These are phyloP conservation scores for Cryptotis parvus DNA, from an alignment of 2,113 vertebrate genomes.

Conservation along the genomic window DNA sequence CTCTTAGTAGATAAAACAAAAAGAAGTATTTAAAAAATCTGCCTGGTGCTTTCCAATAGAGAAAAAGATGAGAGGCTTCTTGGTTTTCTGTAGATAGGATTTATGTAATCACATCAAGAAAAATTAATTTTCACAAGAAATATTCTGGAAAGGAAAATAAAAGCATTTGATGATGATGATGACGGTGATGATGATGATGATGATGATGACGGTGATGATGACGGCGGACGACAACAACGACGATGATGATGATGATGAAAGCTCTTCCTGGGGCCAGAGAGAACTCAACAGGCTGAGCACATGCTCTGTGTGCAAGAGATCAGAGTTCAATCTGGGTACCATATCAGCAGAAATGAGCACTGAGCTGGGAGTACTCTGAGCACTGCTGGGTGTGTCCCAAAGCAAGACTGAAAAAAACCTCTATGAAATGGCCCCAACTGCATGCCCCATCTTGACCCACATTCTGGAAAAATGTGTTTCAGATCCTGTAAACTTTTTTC, in stretches of 20 bases:
- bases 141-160: too few species aligned
- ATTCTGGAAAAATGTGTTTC: neutral
- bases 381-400: too few species aligned
- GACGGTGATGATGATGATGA: neutral
- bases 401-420: neutral
- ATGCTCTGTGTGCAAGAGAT: too few species aligned
- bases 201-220: neutral
- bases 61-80: neutral
- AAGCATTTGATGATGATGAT: too few species aligned
- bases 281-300: too few species aligned
- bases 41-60: neutral
- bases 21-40: constrained; percentile 17
- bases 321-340: too few species aligned
- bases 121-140: neutral
- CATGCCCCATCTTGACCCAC: neutral
- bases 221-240: too few species aligned
- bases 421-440: neutral
- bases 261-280: too few species aligned
- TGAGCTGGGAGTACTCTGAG: too few species aligned
- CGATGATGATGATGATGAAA: too few species aligned
- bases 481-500: neutral
- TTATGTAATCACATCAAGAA: neutral
- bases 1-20: constrained; percentile 49
- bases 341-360: too few species aligned
- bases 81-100: constrained; percentile 7